Base-by-base conservation (phyloP, 2,888 invertebrate species). In the Leptarthrus brevirostris region DNA sequence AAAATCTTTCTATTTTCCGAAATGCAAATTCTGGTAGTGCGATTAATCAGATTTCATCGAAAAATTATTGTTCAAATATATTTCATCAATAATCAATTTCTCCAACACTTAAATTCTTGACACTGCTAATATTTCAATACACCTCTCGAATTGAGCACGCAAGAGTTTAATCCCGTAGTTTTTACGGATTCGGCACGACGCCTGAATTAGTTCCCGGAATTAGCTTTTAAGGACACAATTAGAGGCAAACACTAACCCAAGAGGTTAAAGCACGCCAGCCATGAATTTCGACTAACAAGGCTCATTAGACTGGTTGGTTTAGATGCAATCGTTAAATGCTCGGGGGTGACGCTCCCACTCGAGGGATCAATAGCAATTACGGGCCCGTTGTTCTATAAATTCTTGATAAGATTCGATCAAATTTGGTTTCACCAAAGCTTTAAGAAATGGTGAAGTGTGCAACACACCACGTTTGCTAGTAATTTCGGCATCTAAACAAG, bases 231-330 rank as follows among this genome's bases (percentile, higher is more conserved):
- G 16, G 36, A 16, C 20, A 40, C 40, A 40, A 40, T 40, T 40
- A 40, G n/a, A 40, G 12, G 40, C 12, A 40, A 40, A 40, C 40
- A 40, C 3, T n/a, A 40, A 12, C 40, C 1, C 0, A 8, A 40
- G 0, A 12, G 3, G 12, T 6, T 1, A 3, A 40, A 40, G 12
- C 40, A 30, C n/a, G 40, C 8, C n/a, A 40, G 40, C 40, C 40
- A 58, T 58, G 58, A 58, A 58, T 58, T 58, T 58, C 58, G 20
- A 34, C 58, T 58, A 58, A 58, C 36, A 58, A 58, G 58, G 18
- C 36, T 58, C 58, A 58, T 58, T 58, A 58, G 18, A 58, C 36
- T 26, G 36, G 58, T 58, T 58, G 58, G 36, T 58, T 58, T 36
- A 58, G 58, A 58, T 36, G 58, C 34, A 58, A 36, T 58, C 58